Conservation (phyloP, 2,797 vertebrate genomes). For the Characodon lateralis region DNA sequence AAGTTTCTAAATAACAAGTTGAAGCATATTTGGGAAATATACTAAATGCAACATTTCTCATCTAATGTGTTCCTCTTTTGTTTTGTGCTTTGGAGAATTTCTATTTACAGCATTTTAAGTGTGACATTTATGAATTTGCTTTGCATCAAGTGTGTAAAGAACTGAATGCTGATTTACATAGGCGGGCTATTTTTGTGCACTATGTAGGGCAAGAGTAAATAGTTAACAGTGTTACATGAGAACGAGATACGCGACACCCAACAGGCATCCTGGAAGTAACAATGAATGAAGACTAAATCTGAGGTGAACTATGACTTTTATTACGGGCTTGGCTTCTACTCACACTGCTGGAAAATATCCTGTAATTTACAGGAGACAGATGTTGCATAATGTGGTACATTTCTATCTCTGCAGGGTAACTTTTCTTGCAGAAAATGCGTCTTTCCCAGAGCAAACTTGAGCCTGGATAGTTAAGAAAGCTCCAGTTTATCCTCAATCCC, state of each 20-base stretch:
- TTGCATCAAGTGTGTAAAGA: constrained; percentile 16
- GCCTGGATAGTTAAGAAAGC: constrained; percentile 29
- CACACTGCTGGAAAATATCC: not conserved
- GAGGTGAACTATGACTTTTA: not conserved
- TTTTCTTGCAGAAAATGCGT: constrained; percentile 12
- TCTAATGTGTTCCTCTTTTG: not conserved
- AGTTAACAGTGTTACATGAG: constrained; percentile 60
- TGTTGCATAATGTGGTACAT: constrained; percentile 20
- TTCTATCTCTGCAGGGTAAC: constrained; percentile 15
- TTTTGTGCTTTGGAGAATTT: not conserved
- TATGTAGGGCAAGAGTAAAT: constrained; percentile 69
- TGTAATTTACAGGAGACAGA: constrained; percentile 23
- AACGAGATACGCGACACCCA: constrained; percentile 34
- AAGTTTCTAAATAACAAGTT: not conserved
- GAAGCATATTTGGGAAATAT: not conserved
- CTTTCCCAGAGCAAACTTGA: constrained; percentile 32
- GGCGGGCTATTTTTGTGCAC: constrained; percentile 50
- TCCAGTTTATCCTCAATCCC: constrained; percentile 57
- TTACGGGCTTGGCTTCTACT: not conserved
- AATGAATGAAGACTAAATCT: constrained; percentile 17
- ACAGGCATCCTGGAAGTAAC: constrained; percentile 56
- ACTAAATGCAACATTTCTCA: not conserved
- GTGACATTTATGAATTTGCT: not conserved
- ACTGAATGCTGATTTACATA: constrained; percentile 14
- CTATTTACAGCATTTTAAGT: not conserved